Conservation (phyloP, 1,140 invertebrate genomes). For the Aphaenogaster floridana region DNA sequence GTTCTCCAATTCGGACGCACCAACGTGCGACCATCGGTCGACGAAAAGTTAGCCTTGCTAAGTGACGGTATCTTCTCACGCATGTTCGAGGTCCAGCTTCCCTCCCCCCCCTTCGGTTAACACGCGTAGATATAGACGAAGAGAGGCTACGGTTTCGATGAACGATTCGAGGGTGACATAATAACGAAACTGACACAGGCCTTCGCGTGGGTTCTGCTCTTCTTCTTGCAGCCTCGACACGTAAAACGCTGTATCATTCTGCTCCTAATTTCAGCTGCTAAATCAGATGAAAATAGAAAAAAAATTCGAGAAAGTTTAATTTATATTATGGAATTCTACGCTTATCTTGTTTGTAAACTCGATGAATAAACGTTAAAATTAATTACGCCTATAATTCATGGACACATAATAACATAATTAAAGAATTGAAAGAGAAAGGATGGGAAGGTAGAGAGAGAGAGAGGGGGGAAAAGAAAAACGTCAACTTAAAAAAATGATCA, state of each 20-base stretch:
- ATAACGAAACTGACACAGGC: conserved; percentile 36
- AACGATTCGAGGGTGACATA: conserved; percentile 37
- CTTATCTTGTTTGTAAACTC: background rate
- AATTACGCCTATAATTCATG: background rate
- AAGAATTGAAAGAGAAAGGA: background rate
- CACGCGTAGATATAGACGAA: background rate
- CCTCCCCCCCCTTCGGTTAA: background rate
- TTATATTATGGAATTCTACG: background rate
- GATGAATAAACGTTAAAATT: background rate
- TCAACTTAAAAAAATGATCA: background rate
- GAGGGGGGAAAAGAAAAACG: background rate
- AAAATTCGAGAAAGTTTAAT: background rate
- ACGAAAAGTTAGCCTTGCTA: conserved; percentile 60
- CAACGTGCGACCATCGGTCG: background rate
- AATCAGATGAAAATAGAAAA: background rate
- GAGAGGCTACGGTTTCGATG: conserved; percentile 13
- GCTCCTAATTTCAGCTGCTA: background rate
- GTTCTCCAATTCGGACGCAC: conserved; percentile 36
- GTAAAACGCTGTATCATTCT: background rate
- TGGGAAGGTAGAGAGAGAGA: background rate
- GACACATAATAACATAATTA: conserved; percentile 4
- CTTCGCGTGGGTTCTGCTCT: conserved; percentile 15
- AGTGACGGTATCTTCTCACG: conserved; percentile 44
- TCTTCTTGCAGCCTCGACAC: background rate
- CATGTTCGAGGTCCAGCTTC: background rate